Base-by-base conservation (phyloP, 2,113 vertebrate species). In the Lepidothrix coronata region DNA sequence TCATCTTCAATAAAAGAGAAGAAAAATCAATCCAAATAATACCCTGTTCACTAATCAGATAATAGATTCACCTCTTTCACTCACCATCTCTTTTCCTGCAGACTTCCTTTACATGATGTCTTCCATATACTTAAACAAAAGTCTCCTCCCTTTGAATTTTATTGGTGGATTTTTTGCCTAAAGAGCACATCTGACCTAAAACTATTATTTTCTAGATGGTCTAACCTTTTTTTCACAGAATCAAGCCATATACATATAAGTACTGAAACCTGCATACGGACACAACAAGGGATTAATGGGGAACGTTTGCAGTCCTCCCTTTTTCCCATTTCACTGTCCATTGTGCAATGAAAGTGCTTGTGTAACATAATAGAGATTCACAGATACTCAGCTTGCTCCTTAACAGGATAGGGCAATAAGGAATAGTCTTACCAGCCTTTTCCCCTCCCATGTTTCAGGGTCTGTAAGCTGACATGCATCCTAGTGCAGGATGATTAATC, bases 11-110 rank as follows among this genome's bases (percentile, higher is more conserved):
- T 22, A 5, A 49, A 51, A 78, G 33, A 7, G 12, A n/a, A 41
- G 4, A 33, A 41, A 6, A 43, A 46, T 48, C 8, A 79, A 33
- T 27, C 8, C 25, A 0, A 21, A 6, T 33, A 46, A 18, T 24
- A 25, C 5, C 10, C 17, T 35, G 5, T 49, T 85, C 22, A 70
- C 24, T 16, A 37, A 1, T 11, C 30, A 52, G 27, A 19, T 23
- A 35, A 72, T 0, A 65, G 17, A 68, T 14, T 72, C 0, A 0
- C 3, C 5, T 4, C 30, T 85, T 67, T 41, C n/a, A 61, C 12
- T 70, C 20, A 49, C 21, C 5, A 11, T 41, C 23, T 81, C 9
- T 9, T 44, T 16, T 86, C 16, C 16, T 58, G 4, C 22, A 48
- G n/a, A 21, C 6, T 65, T 48, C 14, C n/a, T 28, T 55, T 55